Evolutionary conservation across 2,113 vertebrate genomes (phyloP).

Genomic region (Tyrannus savana): DNA sequence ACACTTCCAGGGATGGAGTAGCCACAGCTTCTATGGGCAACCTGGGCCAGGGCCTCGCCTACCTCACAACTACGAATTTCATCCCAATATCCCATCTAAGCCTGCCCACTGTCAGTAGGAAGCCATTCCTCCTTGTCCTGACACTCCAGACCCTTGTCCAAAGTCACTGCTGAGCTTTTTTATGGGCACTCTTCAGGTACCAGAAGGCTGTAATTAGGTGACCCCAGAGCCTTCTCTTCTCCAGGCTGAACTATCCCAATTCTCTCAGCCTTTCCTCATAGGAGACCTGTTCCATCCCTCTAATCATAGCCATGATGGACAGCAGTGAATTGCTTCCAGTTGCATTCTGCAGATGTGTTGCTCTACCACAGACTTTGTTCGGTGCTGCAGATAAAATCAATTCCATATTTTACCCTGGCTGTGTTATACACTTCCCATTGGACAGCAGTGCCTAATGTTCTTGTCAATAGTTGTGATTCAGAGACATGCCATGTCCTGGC

Average conservation of each 20-base stretch:
- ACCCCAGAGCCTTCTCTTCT: neutral
- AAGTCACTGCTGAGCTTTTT: neutral
- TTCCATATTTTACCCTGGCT: neutral
- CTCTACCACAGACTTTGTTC: neutral
- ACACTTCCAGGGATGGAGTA: accelerated
- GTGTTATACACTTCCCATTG: neutral
- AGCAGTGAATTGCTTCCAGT: neutral
- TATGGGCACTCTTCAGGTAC: neutral
- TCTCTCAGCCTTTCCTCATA: neutral
- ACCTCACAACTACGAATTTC: neutral
- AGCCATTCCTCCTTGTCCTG: neutral
- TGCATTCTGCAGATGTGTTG: neutral
- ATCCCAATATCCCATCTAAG: accelerated
- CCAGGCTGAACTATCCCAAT: neutral
- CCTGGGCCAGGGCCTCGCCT: accelerated
- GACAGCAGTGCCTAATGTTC: neutral
- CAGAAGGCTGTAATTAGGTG: neutral
- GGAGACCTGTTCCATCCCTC: neutral
- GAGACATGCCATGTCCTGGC: neutral
- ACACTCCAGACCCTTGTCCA: neutral
- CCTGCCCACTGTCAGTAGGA: neutral
- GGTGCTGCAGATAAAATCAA: neutral
- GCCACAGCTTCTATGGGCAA: neutral
- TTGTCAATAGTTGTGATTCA: neutral
- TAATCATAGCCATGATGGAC: neutral